phyloP scores from a whole-genome alignment of 2,888 invertebrate genomes.

The Urechis unicinctus region DNA sequence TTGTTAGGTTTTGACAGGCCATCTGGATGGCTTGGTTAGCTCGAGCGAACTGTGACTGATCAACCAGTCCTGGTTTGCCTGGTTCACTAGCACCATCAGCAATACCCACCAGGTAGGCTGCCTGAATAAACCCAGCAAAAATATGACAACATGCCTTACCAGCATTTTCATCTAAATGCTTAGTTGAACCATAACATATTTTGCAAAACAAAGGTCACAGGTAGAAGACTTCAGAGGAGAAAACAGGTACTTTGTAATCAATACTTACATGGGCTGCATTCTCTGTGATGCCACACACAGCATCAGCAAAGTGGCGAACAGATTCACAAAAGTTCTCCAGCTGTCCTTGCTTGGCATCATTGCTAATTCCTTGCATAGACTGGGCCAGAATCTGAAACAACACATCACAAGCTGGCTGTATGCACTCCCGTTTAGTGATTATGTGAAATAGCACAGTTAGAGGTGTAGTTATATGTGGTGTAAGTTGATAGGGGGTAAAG shows the following conservation, averaged over 20 bases:
- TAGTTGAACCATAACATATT: no score
- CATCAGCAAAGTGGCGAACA: conserved; percentile 74
- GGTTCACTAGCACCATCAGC: conserved; percentile 84
- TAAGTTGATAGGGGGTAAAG: no score
- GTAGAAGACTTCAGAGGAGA: no score
- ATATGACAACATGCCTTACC: neutral
- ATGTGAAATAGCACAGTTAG: neutral
- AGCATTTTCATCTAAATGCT: neutral
- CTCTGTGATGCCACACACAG: conserved; percentile 87
- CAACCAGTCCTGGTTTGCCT: conserved; percentile 60
- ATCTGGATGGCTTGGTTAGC: conserved; percentile 84
- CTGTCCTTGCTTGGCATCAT: conserved; percentile 78
- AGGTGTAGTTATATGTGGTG: no score
- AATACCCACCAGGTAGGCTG: conserved; percentile 89
- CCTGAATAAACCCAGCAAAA: conserved; percentile 45
- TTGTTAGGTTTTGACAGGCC: conserved; percentile 63
- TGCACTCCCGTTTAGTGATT: neutral
- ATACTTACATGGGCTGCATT: conserved; percentile 70
- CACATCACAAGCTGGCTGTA: no score
- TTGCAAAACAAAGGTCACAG: no score
- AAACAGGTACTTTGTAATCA: neutral
- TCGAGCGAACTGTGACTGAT: conserved; percentile 54
- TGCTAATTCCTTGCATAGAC: conserved; percentile 86
- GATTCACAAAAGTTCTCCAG: conserved; percentile 78
- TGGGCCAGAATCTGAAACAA: conserved; percentile 50